A percentile compares a stretch with the other conserved stretches of the same genome.
These are phyloP conservation scores for Brachypterus glaber DNA, from an alignment of 2,888 invertebrate genomes.

Conservation along the genomic window DNA sequence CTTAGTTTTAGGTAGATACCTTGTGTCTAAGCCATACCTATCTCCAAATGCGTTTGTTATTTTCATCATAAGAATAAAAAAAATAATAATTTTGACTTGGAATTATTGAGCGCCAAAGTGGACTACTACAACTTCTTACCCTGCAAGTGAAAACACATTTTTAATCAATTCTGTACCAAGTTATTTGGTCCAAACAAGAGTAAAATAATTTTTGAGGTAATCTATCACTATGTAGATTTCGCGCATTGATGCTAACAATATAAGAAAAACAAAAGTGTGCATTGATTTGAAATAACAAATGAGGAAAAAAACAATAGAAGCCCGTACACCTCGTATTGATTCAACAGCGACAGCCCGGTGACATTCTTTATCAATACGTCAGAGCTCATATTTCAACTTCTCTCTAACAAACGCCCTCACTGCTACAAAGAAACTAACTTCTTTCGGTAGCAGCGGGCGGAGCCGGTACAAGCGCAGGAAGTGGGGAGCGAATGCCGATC, in stretches of 20 bases:
- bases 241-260: constrained; percentile 19
- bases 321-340: constrained; percentile 41
- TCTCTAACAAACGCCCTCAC: constrained; percentile 42
- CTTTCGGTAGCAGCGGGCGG: constrained; percentile 39
- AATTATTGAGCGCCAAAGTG: no score
- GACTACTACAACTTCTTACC: no score
- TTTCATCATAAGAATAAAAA: no score
- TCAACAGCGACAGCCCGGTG: constrained; percentile 56
- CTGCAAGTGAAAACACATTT: no score
- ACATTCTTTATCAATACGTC: constrained; percentile 57
- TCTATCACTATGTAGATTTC: background rate
- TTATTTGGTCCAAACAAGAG: no score
- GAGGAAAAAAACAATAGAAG: constrained; percentile 21
- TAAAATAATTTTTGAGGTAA: no score
- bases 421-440: constrained; percentile 52
- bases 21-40: no score
- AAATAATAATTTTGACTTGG: no score
- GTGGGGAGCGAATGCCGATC: constrained; percentile 35
- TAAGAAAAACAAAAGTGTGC: constrained; percentile 26
- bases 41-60: no score
- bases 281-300: constrained; percentile 25
- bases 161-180: no score
- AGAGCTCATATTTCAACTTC: constrained; percentile 45
- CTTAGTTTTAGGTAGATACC: no score
- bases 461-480: constrained; percentile 17